Percentiles rank a stretch among this genome's conserved stretches.
Conservation (phyloP, 1,140 invertebrate species). For the Macrobrachium nipponense region DNA sequence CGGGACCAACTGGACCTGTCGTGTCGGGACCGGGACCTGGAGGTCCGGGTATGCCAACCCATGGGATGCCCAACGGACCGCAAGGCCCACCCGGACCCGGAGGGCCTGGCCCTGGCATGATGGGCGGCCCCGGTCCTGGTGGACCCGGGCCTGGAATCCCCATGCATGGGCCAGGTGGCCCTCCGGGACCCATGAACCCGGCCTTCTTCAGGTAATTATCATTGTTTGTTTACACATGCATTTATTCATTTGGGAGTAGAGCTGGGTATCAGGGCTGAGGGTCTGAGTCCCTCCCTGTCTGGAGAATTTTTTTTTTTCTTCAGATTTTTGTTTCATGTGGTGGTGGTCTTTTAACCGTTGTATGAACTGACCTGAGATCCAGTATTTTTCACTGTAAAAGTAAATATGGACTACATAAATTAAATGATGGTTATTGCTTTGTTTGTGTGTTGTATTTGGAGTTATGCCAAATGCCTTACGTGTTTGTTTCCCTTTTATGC, state of each 20-base stretch:
- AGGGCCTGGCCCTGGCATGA: conserved; percentile 50
- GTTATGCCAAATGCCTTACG: too few species aligned
- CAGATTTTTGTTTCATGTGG: too few species aligned
- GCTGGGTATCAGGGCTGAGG: too few species aligned
- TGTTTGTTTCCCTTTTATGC: too few species aligned
- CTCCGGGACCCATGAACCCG: conserved; percentile 63
- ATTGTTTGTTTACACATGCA: not conserved
- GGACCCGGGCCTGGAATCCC: conserved; percentile 59
- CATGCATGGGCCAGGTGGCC: conserved; percentile 62
- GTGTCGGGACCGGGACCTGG: conserved; percentile 6
- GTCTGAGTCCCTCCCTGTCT: too few species aligned
- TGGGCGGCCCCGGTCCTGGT: conserved; percentile 50
- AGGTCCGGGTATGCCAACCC: conserved; percentile 45
- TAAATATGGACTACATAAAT: too few species aligned
- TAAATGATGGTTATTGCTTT: too few species aligned
- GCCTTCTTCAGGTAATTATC: conserved; percentile 63
- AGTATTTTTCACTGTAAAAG: too few species aligned
- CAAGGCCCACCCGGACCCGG: conserved; percentile 36
- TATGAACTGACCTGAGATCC: too few species aligned
- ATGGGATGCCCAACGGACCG: conserved; percentile 48
- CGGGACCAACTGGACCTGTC: conserved; percentile 1
- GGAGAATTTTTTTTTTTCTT: too few species aligned
- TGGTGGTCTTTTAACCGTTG: too few species aligned
- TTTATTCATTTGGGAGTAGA: not conserved
- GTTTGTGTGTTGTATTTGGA: too few species aligned